These are phyloP conservation scores for Tenthredo mesomela DNA, from an alignment of 2,888 invertebrate genomes.

Conservation along the genomic window DNA sequence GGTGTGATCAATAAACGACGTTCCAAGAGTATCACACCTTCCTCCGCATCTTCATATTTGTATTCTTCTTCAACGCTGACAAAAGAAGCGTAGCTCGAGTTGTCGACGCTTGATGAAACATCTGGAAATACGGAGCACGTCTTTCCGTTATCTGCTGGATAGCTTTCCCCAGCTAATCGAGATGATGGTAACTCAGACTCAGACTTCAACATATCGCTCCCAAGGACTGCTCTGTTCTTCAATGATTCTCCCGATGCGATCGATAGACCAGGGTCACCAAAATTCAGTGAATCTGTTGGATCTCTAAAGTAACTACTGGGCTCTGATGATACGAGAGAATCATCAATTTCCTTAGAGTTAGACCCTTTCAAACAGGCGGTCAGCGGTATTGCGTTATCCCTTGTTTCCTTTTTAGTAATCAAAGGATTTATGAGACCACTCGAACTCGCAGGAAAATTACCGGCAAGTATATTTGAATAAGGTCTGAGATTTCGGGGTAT, in stretches of 20 bases:
- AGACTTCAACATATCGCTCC: neutral
- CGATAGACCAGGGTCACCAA: neutral
- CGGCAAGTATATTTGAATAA: constrained; percentile 7
- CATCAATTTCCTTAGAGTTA: constrained; percentile 48
- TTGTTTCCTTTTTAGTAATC: neutral
- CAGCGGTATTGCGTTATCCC: neutral
- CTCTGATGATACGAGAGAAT: constrained; percentile 46
- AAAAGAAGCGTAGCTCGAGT: constrained; percentile 72
- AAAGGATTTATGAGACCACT: neutral
- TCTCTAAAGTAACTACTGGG: constrained; percentile 50
- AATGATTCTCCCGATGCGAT: neutral
- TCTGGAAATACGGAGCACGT: neutral
- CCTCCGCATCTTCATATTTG: constrained; percentile 86
- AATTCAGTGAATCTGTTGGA: neutral
- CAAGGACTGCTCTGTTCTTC: neutral
- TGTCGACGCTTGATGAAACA: constrained; percentile 43
- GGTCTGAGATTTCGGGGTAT: neutral
- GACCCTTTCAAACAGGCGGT: constrained; percentile 29
- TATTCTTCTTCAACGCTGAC: constrained; percentile 86
- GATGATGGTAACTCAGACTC: neutral
- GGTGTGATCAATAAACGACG: constrained; percentile 81
- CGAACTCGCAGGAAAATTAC: neutral
- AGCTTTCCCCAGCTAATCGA: neutral
- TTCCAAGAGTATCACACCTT: constrained; percentile 86
- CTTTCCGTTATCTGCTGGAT: neutral